Percentiles rank a stretch among this genome's conserved stretches.
phyloP scores from a whole-genome alignment of 2,113 vertebrate species.

The Bos javanicus region DNA sequence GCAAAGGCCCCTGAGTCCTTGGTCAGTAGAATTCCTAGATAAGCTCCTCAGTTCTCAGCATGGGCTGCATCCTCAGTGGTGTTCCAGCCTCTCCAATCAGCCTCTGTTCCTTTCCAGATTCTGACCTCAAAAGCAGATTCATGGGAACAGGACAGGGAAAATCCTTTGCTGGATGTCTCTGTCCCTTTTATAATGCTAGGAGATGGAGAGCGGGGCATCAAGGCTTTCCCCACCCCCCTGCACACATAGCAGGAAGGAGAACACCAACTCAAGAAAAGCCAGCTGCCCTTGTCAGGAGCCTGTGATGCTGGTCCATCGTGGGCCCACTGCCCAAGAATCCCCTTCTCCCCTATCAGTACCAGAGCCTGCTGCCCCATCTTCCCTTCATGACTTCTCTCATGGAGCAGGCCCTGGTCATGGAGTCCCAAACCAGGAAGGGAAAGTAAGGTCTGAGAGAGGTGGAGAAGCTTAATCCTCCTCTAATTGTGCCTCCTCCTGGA shows the following conservation, averaged over 20 bases:
- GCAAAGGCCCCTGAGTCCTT: neutral
- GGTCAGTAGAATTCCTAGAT: neutral
- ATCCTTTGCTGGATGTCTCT: neutral
- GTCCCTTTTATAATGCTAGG: neutral
- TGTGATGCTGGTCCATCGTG: neutral
- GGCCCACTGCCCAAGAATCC: neutral
- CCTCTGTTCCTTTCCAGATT: neutral
- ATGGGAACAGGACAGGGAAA: neutral
- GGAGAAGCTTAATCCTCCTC: neutral
- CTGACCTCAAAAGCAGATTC: neutral
- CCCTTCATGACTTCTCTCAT: neutral
- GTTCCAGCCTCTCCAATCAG: neutral
- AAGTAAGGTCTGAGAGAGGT: neutral
- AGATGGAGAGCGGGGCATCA: neutral
- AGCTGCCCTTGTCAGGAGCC: neutral
- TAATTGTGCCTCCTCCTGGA: constrained; percentile 11
- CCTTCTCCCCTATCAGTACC: neutral
- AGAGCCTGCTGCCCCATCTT: neutral
- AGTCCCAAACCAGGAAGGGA: neutral
- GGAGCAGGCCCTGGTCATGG: neutral
- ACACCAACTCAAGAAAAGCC: neutral
- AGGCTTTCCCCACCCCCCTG: neutral
- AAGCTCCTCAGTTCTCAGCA: neutral
- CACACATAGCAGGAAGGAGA: neutral
- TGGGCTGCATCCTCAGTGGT: neutral